A percentile compares a stretch with the other conserved stretches of the same genome.
phyloP scores from a whole-genome alignment of 2,888 invertebrate genomes.

The Epistrophe eligans region DNA sequence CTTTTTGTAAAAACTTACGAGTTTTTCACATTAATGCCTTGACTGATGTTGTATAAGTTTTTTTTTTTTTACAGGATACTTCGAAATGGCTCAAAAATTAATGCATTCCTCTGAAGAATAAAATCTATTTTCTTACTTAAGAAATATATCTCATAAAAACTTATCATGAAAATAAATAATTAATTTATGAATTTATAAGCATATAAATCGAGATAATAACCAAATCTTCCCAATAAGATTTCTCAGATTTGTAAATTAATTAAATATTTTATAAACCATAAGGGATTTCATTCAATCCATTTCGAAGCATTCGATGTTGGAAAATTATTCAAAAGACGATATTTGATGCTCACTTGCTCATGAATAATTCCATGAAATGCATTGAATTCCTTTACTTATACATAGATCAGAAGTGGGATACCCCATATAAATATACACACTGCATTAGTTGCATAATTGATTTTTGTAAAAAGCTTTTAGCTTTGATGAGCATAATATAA shows the following conservation, averaged over 20 bases:
- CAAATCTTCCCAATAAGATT: not conserved
- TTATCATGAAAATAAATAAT: too few relatives aligned
- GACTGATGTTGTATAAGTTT: too few relatives aligned
- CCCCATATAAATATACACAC: not conserved
- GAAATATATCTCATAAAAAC: too few relatives aligned
- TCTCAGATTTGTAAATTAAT: not conserved
- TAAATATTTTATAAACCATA: not conserved
- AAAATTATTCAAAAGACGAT: conserved; percentile 5
- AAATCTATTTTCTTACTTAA: too few relatives aligned
- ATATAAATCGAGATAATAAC: not conserved
- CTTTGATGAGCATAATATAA: conserved; percentile 21
- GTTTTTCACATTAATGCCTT: too few relatives aligned
- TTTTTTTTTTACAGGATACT: too few relatives aligned
- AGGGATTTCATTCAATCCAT: not conserved
- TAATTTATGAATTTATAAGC: not conserved
- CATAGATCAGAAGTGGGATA: not conserved
- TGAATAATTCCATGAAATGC: not conserved
- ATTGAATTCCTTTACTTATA: conserved; percentile 2
- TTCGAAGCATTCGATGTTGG: not conserved
- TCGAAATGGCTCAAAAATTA: too few relatives aligned
- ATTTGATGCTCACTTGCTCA: conserved; percentile 5
- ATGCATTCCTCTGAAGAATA: too few relatives aligned
- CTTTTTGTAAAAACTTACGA: too few relatives aligned
- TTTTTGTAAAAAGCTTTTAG: conserved; percentile 49
- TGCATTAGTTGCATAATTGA: conserved; percentile 46